Base-by-base conservation (phyloP, 1,140 invertebrate genomes). In the Parasteatoda tepidariorum region DNA sequence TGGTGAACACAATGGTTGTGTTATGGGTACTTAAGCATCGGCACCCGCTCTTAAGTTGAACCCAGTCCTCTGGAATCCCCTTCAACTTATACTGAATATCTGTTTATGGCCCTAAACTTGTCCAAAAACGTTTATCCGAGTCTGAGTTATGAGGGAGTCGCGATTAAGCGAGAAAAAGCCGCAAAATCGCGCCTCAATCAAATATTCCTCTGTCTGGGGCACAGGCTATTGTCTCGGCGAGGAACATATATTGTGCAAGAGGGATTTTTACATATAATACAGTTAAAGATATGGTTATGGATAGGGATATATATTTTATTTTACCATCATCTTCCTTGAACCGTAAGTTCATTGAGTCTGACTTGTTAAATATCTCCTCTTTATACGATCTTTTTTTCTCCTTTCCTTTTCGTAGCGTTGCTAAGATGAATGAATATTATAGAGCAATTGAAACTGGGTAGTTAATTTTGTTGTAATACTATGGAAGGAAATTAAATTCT, bases 201-300 rank as follows among this genome's bases (percentile, higher is more conserved):
- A 48, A 48, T 48, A 48, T 48, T 48, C 38, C 38, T 13, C 4
- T 48, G 38, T 18, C 38, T 48, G 38, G n/a, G n/a, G n/a, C n/a
- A 13, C 38, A 13, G 38, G 38, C 38, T n/a, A 48, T 48, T 48
- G 38, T 48, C 18, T n/a, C n/a, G n/a, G n/a, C n/a, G n/a, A n/a
- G n/a, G n/a, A n/a, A n/a, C n/a, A 38, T 67, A 31, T 18, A 3
- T 41, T n/a, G 64, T 22, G 28, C 7, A 41, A 67, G 26, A 11
- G 5, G n/a, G n/a, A 24, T 26, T 75, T 76, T 75, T 75, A 75
- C 71, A 75, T 75, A 75, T 59, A 75, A 75, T 75, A 26, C 71
- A 28, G 22, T 28, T 76, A 61, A 75, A 28, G 71, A 30, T 13
- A 31, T 33, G 24, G 24, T 34, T 75, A 75, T 61, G 67, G 34